Percentiles rank a stretch among this genome's conserved stretches.
These are phyloP conservation scores for Rotaria sp. DNA, from an alignment of 2,888 invertebrate genomes.

Conservation along the genomic window DNA sequence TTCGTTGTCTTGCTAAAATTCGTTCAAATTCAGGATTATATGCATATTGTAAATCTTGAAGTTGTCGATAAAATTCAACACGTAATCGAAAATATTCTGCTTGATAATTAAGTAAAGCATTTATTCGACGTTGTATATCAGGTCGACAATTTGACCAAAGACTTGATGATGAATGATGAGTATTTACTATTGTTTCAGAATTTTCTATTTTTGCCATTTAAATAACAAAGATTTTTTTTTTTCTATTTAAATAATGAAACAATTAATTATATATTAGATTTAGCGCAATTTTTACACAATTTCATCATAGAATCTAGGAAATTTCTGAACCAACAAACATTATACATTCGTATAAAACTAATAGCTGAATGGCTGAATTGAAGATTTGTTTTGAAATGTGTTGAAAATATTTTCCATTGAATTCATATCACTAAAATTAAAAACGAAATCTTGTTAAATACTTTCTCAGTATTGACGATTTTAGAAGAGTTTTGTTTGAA, in stretches of 20 bases:
- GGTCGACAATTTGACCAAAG: not conserved
- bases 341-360: too few species aligned
- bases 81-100: conserved; percentile 76
- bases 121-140: conserved; percentile 60
- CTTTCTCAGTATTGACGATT: too few species aligned
- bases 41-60: conserved; percentile 83
- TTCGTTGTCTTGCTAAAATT: conserved; percentile 66
- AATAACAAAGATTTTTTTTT: not conserved
- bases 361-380: too few species aligned
- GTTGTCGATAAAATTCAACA: conserved; percentile 83
- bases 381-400: too few species aligned
- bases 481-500: too few species aligned
- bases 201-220: not conserved
- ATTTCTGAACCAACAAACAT: too few species aligned
- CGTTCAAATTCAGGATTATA: conserved; percentile 73
- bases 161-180: not conserved
- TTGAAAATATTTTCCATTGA: too few species aligned
- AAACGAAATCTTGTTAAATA: too few species aligned
- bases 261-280: not conserved
- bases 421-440: too few species aligned
- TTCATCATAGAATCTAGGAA: too few species aligned
- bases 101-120: conserved; percentile 77
- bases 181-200: not conserved
- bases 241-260: not conserved
- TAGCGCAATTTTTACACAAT: too few species aligned